Evolutionary conservation across 1,140 invertebrate genomes (phyloP), one percentile per base, ranked within the genome.

Genomic region (Drosophila kepulauana): DNA sequence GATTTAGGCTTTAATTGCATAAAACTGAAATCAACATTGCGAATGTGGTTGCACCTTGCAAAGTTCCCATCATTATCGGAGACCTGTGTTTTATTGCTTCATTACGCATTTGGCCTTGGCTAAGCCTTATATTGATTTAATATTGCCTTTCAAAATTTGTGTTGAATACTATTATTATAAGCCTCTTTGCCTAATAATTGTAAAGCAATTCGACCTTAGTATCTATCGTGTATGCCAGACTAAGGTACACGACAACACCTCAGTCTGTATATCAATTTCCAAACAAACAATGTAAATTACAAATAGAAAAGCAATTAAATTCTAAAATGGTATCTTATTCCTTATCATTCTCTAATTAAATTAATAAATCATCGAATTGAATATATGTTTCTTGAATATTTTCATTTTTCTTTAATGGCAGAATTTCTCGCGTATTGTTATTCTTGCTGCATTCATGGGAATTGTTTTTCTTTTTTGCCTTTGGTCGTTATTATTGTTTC

Each of bases 371-470:
- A 25, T 4, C 3, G 4, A 3, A 25, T 25, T 25, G 3, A 25
- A 25, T 25, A 38, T 38, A 7, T 38, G 2, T 38, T 38, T 38
- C 35, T 38, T 10, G 35, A 7, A 38, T 38, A 38, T 10, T 38
- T 38, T 38, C 35, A 5, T n/a, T 6, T 43, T 38, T 1, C 35
- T 43, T 43, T 13, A 43, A 43, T 13, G n/a, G 0, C 0, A 43
- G n/a, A 43, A n/a, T 13, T 13, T 5, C 3, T 11, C 41, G 6
- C 28, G 7, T 52, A 57, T 57, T 45, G 8, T 28, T 45, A 11
- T 25, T 51, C 11, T 43, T 61, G 33, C 35, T 61, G 58, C 59
- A 33, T 46, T 3, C 6, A 28, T 68, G 59, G 46, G 28, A 35
- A 35, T 13, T 52, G 35, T 54, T 69, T n/a, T 15, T 30, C 16